Conservation (phyloP, 2,113 vertebrate species). For the Takifugu flavidus region DNA sequence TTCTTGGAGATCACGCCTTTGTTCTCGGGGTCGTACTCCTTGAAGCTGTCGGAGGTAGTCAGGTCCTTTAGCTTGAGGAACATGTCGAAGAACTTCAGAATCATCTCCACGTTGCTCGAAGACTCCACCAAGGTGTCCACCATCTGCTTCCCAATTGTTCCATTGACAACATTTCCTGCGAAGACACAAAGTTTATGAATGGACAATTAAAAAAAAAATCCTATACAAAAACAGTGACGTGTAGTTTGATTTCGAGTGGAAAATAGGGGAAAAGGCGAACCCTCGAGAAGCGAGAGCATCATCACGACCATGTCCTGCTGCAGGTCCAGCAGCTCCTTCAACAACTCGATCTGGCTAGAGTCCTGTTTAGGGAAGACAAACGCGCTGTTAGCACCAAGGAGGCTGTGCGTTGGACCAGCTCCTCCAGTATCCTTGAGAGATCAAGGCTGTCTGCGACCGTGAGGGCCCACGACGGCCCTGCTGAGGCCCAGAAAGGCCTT, state of each 20-base stretch:
- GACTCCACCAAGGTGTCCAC: constrained; percentile 97
- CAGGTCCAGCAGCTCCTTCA: constrained; percentile 96
- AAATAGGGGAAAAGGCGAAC: constrained; percentile 59
- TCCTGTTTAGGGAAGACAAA: constrained; percentile 75
- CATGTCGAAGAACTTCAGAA: constrained; percentile 99
- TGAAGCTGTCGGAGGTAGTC: constrained; percentile 93
- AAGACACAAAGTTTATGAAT: background rate
- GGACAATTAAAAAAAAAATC: background rate
- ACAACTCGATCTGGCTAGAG: constrained; percentile 94
- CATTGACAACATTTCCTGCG: constrained; percentile 95
- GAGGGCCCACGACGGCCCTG: constrained; percentile 34
- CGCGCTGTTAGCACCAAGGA: constrained; percentile 21
- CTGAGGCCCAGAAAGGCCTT: constrained; percentile 33
- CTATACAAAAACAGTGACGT: background rate
- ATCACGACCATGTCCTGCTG: constrained; percentile 99
- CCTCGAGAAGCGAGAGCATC: constrained; percentile 97
- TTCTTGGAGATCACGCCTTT: constrained; percentile 97
- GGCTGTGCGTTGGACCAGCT: background rate
- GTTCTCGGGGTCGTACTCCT: constrained; percentile 88
- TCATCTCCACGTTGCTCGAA: constrained; percentile 98
- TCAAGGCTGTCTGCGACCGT: constrained; percentile 38
- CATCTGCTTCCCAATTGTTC: constrained; percentile 99
- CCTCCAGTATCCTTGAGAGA: constrained; percentile 36
- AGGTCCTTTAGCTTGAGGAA: constrained; percentile 98
- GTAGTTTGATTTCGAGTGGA: background rate